A percentile compares a stretch with the other conserved stretches of the same genome.
These are phyloP conservation scores for Diplolepis rosae DNA, from an alignment of 2,888 invertebrate genomes.

Conservation along the genomic window DNA sequence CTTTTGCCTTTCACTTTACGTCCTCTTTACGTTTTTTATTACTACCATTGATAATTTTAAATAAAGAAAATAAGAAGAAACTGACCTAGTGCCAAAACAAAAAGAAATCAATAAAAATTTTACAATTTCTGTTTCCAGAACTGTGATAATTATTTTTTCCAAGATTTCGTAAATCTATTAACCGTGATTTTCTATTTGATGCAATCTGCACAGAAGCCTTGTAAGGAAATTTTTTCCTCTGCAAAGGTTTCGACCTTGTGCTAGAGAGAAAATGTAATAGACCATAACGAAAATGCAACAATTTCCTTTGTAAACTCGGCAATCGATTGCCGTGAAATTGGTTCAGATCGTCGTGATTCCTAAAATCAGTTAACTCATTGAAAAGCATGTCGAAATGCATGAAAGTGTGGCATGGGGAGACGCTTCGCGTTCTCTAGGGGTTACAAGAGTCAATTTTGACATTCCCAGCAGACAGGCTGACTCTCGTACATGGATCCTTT, in stretches of 20 bases:
- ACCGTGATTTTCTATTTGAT: not conserved
- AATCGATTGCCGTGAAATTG: constrained; percentile 3
- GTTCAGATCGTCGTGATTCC: constrained; percentile 38
- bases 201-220: not conserved
- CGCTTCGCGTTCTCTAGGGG: not conserved
- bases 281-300: not conserved
- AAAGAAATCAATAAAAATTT: too few species aligned
- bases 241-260: not conserved
- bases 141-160: too few species aligned
- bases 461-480: constrained; percentile 26
- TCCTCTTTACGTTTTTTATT: too few species aligned
- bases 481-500: constrained; percentile 22
- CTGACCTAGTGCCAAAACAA: too few species aligned
- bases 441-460: constrained; percentile 30
- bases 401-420: constrained; percentile 43
- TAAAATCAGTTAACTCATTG: constrained; percentile 48
- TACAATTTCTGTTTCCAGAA: too few species aligned
- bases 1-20: too few species aligned
- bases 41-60: too few species aligned
- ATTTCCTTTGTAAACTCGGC: not conserved
- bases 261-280: not conserved
- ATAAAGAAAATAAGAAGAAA: too few species aligned
- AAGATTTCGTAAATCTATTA: not conserved
- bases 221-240: not conserved
- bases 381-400: constrained; percentile 47